Evolutionary conservation across 2,888 invertebrate species (phyloP).

Genomic region (Hirtodrosophila histrioides): DNA sequence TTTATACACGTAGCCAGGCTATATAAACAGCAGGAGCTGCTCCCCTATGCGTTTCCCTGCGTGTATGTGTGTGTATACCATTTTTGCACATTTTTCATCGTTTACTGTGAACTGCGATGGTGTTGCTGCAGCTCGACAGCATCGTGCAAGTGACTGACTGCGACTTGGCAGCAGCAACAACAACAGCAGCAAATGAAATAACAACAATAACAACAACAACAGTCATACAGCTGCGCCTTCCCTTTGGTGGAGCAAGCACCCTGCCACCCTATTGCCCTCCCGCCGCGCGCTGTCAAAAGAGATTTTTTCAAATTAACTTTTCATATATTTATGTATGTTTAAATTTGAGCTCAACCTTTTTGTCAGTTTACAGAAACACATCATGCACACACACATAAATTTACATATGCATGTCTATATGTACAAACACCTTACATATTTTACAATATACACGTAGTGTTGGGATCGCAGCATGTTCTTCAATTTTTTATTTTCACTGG

Average conservation of each 20-base stretch:
- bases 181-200: slow-evolving; percentile 33
- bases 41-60: slow-evolving; percentile 8
- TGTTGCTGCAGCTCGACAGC: slow-evolving; percentile 65
- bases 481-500: slow-evolving; percentile 49
- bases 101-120: slow-evolving; percentile 53
- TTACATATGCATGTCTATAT: slow-evolving; percentile 1
- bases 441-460: slow-evolving; percentile 24
- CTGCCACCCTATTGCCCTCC: slow-evolving; percentile 8
- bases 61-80: slow-evolving; percentile 11
- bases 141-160: slow-evolving; percentile 73
- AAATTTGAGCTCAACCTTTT: slow-evolving; percentile 59
- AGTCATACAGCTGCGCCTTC: slow-evolving; percentile 21
- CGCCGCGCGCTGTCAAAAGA: slow-evolving; percentile 70
- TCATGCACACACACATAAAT: slow-evolving; percentile 10
- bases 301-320: slow-evolving; percentile 80
- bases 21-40: slow-evolving; percentile 65
- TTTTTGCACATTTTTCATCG: slow-evolving; percentile 72
- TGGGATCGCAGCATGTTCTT: slow-evolving; percentile 39
- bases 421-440: slow-evolving; percentile 7
- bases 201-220: slow-evolving; percentile 36
- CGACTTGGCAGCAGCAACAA: slow-evolving; percentile 56
- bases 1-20: slow-evolving; percentile 74
- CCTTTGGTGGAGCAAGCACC: slow-evolving; percentile 14
- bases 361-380: slow-evolving; percentile 49
- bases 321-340: slow-evolving; percentile 75